A percentile compares a stretch with the other conserved stretches of the same genome.
phyloP scores from a whole-genome alignment of 37 sponge, comb jelly and placozoan genomes.

The Diacarnus erythraeanus region DNA sequence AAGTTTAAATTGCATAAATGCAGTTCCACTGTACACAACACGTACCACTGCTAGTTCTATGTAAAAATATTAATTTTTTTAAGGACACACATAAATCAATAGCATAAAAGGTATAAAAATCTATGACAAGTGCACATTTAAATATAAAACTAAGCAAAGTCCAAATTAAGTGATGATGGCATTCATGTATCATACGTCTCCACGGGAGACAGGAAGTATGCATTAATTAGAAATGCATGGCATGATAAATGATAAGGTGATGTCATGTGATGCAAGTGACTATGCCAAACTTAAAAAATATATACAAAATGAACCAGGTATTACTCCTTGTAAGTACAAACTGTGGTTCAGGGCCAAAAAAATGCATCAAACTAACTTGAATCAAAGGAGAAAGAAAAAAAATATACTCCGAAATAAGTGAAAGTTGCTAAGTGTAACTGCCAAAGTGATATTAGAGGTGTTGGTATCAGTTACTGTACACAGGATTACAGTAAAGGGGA shows the following conservation, averaged over 20 bases:
- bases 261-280: background rate
- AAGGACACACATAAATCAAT: too few relatives aligned
- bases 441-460: background rate
- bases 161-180: background rate
- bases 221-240: background rate
- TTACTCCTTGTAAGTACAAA: too few relatives aligned
- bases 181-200: background rate
- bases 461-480: background rate
- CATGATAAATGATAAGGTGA: background rate
- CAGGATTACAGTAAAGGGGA: conserved; percentile 14
- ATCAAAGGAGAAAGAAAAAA: too few relatives aligned
- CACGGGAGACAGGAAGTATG: background rate
- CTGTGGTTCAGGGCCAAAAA: background rate
- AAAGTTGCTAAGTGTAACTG: background rate
- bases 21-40: background rate
- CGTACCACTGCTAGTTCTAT: too few relatives aligned
- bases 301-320: too few relatives aligned
- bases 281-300: background rate
- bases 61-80: too few relatives aligned
- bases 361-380: background rate
- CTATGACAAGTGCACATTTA: background rate
- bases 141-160: background rate
- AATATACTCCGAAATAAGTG: too few relatives aligned
- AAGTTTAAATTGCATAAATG: too few relatives aligned
- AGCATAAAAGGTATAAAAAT: background rate